Evolutionary conservation across 2,797 vertebrate genomes (phyloP), one percentile per base, ranked within the genome.

Genomic region (Scleropages formosus): DNA sequence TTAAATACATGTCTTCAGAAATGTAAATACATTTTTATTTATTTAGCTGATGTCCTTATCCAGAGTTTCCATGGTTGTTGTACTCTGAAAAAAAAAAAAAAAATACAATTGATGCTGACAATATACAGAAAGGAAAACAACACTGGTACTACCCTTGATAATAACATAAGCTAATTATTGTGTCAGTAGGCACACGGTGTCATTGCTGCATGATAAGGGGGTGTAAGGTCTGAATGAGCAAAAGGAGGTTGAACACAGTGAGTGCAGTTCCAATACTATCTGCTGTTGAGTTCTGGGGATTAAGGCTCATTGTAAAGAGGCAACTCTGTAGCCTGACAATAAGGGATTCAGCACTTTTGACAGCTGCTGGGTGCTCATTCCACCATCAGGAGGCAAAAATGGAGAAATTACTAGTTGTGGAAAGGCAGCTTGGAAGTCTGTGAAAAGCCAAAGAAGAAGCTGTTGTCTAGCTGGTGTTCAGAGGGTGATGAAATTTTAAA

Each of bases 1-100:
- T 66, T 39, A 31, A 76, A 69, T 58, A 31, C 67, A 80, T 74
- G 76, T n/a, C 53, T 76, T 11, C 9, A 16, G 24, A 56, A 15
- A 47, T 4, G 22, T 31, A 61, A 24, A 72, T n/a, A 47, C 22
- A 46, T 47, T 56, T 53, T 56, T 56, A 10, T 56, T 12, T 56
- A 18, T 18, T 18, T 51, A 15, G 47, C 22, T 53, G 22, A 47
- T 47, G 15, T 22, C n/a, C 22, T 51, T 49, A 15, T 69, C 67
- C 44, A 22, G 18, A 46, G 64, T 39, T 66, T 39, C 31, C 39
- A n/a, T n/a, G n/a, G n/a, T n/a, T n/a, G n/a, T n/a, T n/a, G n/a
- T n/a, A n/a, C n/a, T n/a, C n/a, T n/a, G n/a, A n/a, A n/a, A n/a
- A n/a, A n/a, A n/a, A n/a, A n/a, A n/a, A n/a, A n/a, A n/a, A n/a